Evolutionary conservation across 2,797 vertebrate species (phyloP), one percentile per base, ranked within the genome.

Genomic region (Gallirallus australis): DNA sequence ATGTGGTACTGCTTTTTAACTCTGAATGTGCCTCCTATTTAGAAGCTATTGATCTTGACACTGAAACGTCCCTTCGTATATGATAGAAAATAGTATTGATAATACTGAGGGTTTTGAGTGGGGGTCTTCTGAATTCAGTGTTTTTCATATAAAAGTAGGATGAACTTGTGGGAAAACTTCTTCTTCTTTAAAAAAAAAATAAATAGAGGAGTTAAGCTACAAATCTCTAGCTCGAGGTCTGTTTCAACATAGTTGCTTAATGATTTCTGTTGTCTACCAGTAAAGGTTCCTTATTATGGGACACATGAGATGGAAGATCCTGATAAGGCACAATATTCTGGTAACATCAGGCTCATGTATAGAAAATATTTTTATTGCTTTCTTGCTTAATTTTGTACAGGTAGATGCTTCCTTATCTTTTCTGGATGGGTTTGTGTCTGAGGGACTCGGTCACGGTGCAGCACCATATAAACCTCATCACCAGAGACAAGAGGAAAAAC

Each of bases 401-500:
- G 99, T 99, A 47, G 99, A 99, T 98, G 99, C 99, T 71, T 99
- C 99, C 19, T 98, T 99, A 76, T 99, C 99, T 48, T 99, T 99
- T 95, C 96, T 99, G 97, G 99, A 99, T 97, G 99, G 98, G 39
- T 99, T 99, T 97, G 99, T 99, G 97, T 99, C 99, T 6, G 99
- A 99, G 94, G 99, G 99, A 61, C 97, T 99, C 95, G 98, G 98
- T 77, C 96, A 83, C 30, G 99, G 99, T 23, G 99, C 98, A 20
- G 99, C 99, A 77, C 99, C 99, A 0, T 99, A 99, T 86, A 99
- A 99, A 71, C 99, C 99, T 91, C 99, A 98, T 48, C 99, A 99
- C 94, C 99, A 99, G 93, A 98, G 99, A 86, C 99, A 99, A 83
- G 98, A 99, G 92, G 99, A 99, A 84, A 98, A 97, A 54, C 96